Evolutionary conservation across 1,140 invertebrate species (phyloP).

Genomic region (Pogonomyrmex californicus): DNA sequence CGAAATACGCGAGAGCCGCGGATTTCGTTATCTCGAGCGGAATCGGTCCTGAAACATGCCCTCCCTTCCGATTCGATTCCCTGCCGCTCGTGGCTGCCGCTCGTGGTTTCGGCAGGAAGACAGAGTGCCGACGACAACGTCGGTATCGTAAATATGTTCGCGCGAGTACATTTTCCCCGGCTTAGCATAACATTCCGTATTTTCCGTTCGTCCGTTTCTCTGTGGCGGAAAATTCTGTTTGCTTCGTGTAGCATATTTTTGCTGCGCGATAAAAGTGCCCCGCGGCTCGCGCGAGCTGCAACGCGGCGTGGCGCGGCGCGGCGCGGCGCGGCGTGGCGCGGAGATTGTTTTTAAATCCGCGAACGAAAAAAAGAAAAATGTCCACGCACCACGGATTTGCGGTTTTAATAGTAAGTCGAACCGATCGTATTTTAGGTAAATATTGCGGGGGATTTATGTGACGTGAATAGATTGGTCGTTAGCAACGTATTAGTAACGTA

Average conservation of each 20-base stretch:
- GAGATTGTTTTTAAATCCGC: constrained; percentile 62
- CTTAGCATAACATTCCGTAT: constrained; percentile 59
- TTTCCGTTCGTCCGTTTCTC: constrained; percentile 57
- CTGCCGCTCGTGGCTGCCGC: too few relatives aligned
- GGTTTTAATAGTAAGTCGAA: constrained; percentile 63
- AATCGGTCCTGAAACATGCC: background rate
- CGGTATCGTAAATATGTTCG: constrained; percentile 46
- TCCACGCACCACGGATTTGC: constrained; percentile 38
- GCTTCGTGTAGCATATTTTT: constrained; percentile 54
- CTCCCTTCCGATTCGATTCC: background rate
- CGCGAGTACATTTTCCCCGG: constrained; percentile 42
- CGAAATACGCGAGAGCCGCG: background rate
- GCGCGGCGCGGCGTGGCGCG: constrained; percentile 10
- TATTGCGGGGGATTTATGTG: constrained; percentile 27
- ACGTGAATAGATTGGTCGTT: constrained; percentile 37
- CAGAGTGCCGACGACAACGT: background rate
- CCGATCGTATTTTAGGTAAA: constrained; percentile 55
- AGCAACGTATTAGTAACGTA: constrained; percentile 36
- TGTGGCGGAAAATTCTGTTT: constrained; percentile 59
- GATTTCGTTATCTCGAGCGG: background rate
- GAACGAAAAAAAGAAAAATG: constrained; percentile 24
- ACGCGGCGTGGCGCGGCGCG: background rate
- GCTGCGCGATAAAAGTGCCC: constrained; percentile 63
- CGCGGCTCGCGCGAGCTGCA: constrained; percentile 51
- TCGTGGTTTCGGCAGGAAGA: constrained; percentile 22